A percentile compares a stretch with the other conserved stretches of the same genome.
phyloP scores from a whole-genome alignment of 2,888 invertebrate genomes.

The Ceraclea dissimilis region DNA sequence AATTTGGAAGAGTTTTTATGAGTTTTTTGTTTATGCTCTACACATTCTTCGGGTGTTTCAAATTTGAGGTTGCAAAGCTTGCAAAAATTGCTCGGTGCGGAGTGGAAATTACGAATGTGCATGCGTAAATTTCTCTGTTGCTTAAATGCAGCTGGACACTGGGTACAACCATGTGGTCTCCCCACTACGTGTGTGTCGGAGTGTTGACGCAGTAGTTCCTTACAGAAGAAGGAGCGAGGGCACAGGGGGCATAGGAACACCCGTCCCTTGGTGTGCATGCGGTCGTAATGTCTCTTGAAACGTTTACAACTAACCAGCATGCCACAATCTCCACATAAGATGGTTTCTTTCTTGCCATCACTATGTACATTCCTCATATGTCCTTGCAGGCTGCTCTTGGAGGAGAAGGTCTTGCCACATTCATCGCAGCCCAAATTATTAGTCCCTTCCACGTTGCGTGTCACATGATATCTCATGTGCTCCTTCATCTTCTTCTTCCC shows the following conservation, averaged over 20 bases:
- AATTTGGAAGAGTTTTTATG: conserved; percentile 5
- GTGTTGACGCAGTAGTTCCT: conserved; percentile 17
- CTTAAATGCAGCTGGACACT: conserved; percentile 15
- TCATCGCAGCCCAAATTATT: conserved; percentile 10
- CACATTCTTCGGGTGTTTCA: conserved; percentile 7
- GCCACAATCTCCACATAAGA: conserved; percentile 12
- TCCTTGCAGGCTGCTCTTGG: conserved; percentile 9
- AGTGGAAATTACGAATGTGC: conserved; percentile 14
- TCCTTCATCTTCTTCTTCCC: conserved; percentile 14
- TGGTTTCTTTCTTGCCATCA: conserved; percentile 10
- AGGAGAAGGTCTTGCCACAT: conserved; percentile 12
- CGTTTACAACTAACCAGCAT: conserved; percentile 9
- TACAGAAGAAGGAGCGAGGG: conserved; percentile 14
- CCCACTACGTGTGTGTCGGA: conserved; percentile 17
- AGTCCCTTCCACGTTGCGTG: conserved; percentile 1
- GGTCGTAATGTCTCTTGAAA: conserved; percentile 14
- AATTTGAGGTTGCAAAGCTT: conserved; percentile 10
- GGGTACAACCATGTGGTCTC: conserved; percentile 16
- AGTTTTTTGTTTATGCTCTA: neutral
- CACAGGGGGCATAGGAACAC: conserved; percentile 11
- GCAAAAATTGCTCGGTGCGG: neutral
- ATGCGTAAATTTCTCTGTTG: conserved; percentile 14
- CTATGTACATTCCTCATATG: conserved; percentile 14
- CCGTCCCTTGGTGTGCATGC: conserved; percentile 15
- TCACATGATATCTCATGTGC: conserved; percentile 14